A percentile compares a stretch with the other conserved stretches of the same genome.
Evolutionary conservation across 1,140 invertebrate species (phyloP).

Genomic region (Papilio glaucus): DNA sequence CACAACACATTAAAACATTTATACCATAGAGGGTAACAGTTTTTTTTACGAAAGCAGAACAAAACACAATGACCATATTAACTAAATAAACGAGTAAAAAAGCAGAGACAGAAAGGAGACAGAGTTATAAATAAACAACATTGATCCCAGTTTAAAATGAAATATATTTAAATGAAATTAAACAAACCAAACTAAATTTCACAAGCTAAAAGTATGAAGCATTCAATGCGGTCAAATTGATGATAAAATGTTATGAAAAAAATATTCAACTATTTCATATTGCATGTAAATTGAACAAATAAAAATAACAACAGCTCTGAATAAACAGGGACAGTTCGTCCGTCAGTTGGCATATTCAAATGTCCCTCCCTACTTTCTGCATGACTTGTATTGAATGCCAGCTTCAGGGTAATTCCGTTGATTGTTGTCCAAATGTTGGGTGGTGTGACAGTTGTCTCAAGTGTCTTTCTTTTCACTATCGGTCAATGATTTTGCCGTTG

Average conservation of each 20-base stretch:
- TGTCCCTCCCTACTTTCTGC: slow-evolving; percentile 65
- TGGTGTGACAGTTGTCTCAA: slow-evolving; percentile 58
- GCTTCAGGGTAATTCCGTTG: slow-evolving; percentile 74
- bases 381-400: slow-evolving; percentile 66
- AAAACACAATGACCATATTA: neutral
- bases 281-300: slow-evolving; percentile 66
- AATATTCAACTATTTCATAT: slow-evolving; percentile 61
- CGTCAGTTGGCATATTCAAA: slow-evolving; percentile 69
- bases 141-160: slow-evolving; percentile 56
- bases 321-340: slow-evolving; percentile 63
- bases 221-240: slow-evolving; percentile 61
- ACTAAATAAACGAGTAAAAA: neutral
- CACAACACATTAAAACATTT: neutral
- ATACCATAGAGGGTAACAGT: neutral
- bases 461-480: slow-evolving; percentile 80
- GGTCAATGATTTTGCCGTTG: slow-evolving; percentile 58
- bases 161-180: slow-evolving; percentile 80
- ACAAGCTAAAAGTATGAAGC: slow-evolving; percentile 71
- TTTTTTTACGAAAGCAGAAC: neutral
- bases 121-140: slow-evolving; percentile 45
- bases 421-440: slow-evolving; percentile 75
- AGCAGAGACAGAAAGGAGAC: neutral
- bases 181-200: slow-evolving; percentile 74
- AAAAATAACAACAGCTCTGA: slow-evolving; percentile 60
- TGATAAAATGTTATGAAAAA: slow-evolving; percentile 61